Conservation (phyloP, 2,888 invertebrate species). For the Cataglyphis rosenhaueri region DNA sequence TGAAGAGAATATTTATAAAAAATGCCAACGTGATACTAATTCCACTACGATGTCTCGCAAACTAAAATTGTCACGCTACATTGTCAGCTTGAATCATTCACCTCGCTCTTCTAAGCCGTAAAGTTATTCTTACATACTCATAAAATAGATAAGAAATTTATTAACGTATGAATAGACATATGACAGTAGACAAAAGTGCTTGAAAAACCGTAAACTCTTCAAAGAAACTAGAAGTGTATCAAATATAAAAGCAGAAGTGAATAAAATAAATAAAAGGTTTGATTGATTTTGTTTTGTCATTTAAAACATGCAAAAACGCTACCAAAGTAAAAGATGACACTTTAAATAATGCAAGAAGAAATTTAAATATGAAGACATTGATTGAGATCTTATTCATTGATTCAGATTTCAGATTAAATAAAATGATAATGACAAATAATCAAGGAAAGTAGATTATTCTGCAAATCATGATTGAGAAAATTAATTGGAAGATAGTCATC, state of each 20-base stretch:
- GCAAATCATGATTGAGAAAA: not conserved
- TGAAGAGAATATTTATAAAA: not conserved
- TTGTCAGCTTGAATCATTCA: slow-evolving; percentile 48
- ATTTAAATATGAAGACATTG: not conserved
- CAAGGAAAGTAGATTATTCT: not conserved
- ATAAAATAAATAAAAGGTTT: slow-evolving; percentile 9
- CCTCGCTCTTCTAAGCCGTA: slow-evolving; percentile 59
- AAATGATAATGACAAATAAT: not conserved
- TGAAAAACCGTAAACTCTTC: slow-evolving; percentile 25
- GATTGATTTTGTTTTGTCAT: not conserved
- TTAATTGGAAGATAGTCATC: not conserved
- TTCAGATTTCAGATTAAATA: not conserved
- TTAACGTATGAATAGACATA: slow-evolving; percentile 71
- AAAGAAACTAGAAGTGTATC: not conserved
- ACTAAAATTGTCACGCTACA: slow-evolving; percentile 24
- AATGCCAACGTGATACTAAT: not conserved
- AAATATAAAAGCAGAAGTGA: slow-evolving; percentile 8
- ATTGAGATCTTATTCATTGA: not conserved
- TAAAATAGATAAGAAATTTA: slow-evolving; percentile 72
- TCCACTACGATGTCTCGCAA: not conserved
- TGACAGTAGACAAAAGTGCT: slow-evolving; percentile 9
- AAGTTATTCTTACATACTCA: slow-evolving; percentile 72
- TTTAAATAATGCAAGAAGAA: not conserved
- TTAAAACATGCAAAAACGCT: not conserved
- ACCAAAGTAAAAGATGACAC: not conserved